Evolutionary conservation across 2,888 invertebrate species (phyloP).

Genomic region (Cheiracanthium punctorium): DNA sequence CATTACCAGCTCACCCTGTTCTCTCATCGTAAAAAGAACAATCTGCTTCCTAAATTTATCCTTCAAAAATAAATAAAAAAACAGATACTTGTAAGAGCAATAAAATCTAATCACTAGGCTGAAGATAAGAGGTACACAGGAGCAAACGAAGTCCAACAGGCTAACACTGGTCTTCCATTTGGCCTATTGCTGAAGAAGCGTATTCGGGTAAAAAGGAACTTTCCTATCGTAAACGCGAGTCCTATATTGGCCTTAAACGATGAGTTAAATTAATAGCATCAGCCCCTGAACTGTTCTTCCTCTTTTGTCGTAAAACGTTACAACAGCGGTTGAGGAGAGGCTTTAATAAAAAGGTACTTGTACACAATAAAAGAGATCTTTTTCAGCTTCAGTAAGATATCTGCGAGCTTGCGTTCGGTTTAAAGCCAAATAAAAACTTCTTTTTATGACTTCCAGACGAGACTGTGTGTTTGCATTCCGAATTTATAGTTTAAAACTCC

Average conservation of each 20-base stretch:
- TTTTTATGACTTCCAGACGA: no score
- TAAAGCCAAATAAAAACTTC: no score
- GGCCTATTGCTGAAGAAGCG: background rate
- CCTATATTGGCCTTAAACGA: background rate
- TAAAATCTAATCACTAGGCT: background rate
- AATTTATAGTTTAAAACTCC: no score
- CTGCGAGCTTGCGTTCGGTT: no score
- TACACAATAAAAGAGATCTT: background rate
- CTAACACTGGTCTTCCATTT: slow-evolving; percentile 2
- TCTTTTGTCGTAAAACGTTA: background rate
- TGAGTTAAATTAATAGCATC: slow-evolving; percentile 6
- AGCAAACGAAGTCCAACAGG: background rate
- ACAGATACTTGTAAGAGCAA: background rate
- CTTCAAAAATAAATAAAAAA: background rate
- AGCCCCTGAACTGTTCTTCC: background rate
- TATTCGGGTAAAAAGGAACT: background rate
- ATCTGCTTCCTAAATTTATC: background rate
- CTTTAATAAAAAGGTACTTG: background rate
- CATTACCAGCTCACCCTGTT: background rate
- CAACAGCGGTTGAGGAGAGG: background rate
- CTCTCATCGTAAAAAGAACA: background rate
- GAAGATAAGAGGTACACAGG: background rate
- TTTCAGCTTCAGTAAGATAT: no score
- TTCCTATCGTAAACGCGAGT: background rate
- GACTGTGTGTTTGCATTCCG: no score